Percentiles rank a stretch among this genome's conserved stretches.
Conservation (phyloP, 2,888 invertebrate species). For the Xestia ashworthii region DNA sequence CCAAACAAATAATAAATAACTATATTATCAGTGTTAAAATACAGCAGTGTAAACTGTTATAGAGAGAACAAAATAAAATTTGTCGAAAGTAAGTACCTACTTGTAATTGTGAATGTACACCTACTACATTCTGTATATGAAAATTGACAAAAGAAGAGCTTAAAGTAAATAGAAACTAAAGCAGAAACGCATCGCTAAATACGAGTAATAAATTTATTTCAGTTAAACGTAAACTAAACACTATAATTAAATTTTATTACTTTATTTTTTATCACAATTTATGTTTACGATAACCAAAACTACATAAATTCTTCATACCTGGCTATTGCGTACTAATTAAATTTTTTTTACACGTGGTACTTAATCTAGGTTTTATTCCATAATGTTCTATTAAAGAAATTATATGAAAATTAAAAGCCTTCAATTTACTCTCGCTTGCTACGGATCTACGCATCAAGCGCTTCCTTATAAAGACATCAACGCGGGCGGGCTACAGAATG, state of each 20-base stretch:
- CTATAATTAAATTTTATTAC: too few species aligned
- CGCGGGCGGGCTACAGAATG: slow-evolving; percentile 75
- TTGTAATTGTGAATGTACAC: background rate
- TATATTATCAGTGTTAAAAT: too few species aligned
- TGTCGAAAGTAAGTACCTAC: background rate
- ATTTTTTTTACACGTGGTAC: background rate
- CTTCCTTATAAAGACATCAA: slow-evolving; percentile 85
- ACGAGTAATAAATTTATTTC: background rate
- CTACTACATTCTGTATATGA: background rate
- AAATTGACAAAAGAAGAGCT: background rate
- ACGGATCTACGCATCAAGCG: slow-evolving; percentile 63
- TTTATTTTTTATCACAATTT: background rate
- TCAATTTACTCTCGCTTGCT: slow-evolving; percentile 42
- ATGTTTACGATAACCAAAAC: background rate
- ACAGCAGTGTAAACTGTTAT: background rate
- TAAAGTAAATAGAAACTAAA: too few species aligned
- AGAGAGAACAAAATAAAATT: background rate
- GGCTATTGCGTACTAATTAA: background rate
- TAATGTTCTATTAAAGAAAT: slow-evolving; percentile 13
- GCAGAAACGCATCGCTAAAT: background rate
- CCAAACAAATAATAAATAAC: background rate
- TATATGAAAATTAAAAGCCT: slow-evolving; percentile 18
- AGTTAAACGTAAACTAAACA: background rate
- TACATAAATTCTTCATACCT: background rate
- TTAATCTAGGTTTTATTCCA: background rate